These are phyloP conservation scores for Archegozetes longisetosus DNA, from an alignment of 1,140 invertebrate species.

Conservation along the genomic window DNA sequence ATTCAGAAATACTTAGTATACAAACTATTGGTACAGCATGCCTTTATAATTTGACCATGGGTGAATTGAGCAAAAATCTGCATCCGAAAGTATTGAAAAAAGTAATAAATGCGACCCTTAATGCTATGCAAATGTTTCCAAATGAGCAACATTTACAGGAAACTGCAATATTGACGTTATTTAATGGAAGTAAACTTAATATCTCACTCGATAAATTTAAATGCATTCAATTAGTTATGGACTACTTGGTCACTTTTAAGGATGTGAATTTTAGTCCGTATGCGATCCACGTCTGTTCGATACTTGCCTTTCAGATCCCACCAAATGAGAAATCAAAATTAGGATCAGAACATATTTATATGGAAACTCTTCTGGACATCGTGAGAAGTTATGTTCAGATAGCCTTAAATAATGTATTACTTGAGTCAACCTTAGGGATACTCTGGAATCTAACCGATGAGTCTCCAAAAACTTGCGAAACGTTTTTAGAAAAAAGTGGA, in stretches of 20 bases:
- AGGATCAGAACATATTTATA: constrained; percentile 49
- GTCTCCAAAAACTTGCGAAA: constrained; percentile 50
- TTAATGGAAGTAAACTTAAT: constrained; percentile 6
- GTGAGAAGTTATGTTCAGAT: constrained; percentile 46
- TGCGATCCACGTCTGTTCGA: constrained; percentile 66
- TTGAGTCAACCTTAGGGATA: constrained; percentile 62
- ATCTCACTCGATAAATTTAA: constrained; percentile 48
- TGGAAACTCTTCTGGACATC: constrained; percentile 52
- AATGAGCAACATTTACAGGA: constrained; percentile 38
- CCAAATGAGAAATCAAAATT: constrained; percentile 53
- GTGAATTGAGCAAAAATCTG: constrained; percentile 48
- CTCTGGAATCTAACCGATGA: constrained; percentile 71
- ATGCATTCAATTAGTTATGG: constrained; percentile 56
- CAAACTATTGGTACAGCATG: constrained; percentile 67
- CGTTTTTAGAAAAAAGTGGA: constrained; percentile 53
- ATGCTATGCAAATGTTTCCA: constrained; percentile 54
- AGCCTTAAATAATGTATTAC: too few relatives aligned
- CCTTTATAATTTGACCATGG: constrained; percentile 58
- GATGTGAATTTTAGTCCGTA: constrained; percentile 58
- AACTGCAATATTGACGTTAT: constrained; percentile 14
- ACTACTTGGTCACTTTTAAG: constrained; percentile 52
- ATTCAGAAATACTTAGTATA: constrained; percentile 46
- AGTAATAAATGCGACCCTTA: constrained; percentile 48
- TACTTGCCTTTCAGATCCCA: constrained; percentile 47
- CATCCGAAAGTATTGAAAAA: constrained; percentile 47